A percentile compares a stretch with the other conserved stretches of the same genome.
Evolutionary conservation across 2,113 vertebrate genomes (phyloP).

Genomic region (Peromyscus leucopus): DNA sequence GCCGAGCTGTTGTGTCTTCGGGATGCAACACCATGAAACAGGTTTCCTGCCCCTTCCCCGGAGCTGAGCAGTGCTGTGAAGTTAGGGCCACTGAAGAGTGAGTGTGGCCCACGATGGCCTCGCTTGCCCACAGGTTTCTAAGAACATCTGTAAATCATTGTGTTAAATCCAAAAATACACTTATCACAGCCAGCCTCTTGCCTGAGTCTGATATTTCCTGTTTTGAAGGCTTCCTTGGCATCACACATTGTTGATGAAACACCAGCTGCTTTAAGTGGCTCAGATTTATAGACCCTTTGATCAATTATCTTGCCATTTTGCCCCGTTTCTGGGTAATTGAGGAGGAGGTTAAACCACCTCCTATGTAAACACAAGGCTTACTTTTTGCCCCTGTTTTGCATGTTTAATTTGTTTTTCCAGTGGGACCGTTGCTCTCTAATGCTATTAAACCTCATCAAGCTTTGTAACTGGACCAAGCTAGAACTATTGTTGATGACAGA

Average conservation of each 20-base stretch:
- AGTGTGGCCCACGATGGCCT: slow-evolving; percentile 72
- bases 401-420: slow-evolving; percentile 27
- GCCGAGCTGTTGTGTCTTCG: slow-evolving; percentile 62
- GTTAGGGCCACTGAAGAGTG: slow-evolving; percentile 72
- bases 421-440: slow-evolving; percentile 6
- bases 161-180: slow-evolving; percentile 87
- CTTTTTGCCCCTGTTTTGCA: slow-evolving; percentile 29
- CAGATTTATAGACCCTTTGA: slow-evolving; percentile 86
- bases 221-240: slow-evolving; percentile 91
- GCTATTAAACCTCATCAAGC: slow-evolving; percentile 31
- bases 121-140: slow-evolving; percentile 84
- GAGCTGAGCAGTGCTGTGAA: slow-evolving; percentile 34
- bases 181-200: slow-evolving; percentile 85
- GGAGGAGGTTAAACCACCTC: slow-evolving; percentile 32
- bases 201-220: slow-evolving; percentile 90
- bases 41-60: slow-evolving; percentile 62
- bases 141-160: slow-evolving; percentile 92
- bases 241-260: slow-evolving; percentile 86
- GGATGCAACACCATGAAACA: slow-evolving; percentile 74
- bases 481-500: slow-evolving; percentile 31
- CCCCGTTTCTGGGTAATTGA: slow-evolving; percentile 82
- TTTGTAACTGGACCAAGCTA: background rate
- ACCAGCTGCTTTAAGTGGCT: slow-evolving; percentile 87
- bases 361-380: slow-evolving; percentile 70
- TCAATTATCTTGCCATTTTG: slow-evolving; percentile 87